Percentiles rank a stretch among this genome's conserved stretches.
These are phyloP conservation scores for Agelas oroides DNA, from an alignment of 37 sponge, comb jelly and placozoan genomes.

Conservation along the genomic window DNA sequence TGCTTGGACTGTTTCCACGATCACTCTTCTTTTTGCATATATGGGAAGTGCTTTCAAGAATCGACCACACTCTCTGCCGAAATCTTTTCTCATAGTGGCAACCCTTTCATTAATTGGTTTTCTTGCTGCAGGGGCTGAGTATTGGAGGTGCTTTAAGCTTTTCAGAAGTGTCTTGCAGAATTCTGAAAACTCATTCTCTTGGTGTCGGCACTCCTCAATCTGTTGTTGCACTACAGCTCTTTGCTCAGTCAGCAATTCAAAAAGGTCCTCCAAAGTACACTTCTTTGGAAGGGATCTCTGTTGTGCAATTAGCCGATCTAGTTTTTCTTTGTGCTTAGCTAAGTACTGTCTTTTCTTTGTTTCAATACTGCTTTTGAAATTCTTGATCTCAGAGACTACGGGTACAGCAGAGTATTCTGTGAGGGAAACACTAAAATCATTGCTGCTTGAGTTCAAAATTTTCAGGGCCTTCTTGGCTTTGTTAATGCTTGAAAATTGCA, in stretches of 20 bases:
- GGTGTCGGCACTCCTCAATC: constrained; percentile 24
- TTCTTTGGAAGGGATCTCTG: constrained; percentile 14
- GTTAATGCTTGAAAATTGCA: constrained; percentile 26
- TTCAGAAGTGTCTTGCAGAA: constrained; percentile 15
- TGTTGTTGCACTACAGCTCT: neutral
- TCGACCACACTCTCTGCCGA: constrained; percentile 57
- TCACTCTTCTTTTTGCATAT: constrained; percentile 14
- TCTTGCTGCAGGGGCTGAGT: neutral
- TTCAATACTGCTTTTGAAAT: constrained; percentile 13
- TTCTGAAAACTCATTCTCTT: constrained; percentile 24
- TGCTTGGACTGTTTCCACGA: constrained; percentile 41
- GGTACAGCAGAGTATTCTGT: neutral
- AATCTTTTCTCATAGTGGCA: constrained; percentile 9
- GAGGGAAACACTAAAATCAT: constrained; percentile 9
- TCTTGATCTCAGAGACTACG: neutral
- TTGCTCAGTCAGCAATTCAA: neutral
- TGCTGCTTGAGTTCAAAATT: neutral
- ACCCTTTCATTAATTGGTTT: neutral
- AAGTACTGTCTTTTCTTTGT: neutral
- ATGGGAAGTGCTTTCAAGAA: constrained; percentile 70
- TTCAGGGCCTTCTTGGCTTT: constrained; percentile 34
- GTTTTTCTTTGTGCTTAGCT: constrained; percentile 9
- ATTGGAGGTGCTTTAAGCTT: neutral
- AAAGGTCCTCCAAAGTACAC: neutral
- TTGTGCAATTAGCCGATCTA: constrained; percentile 1